A percentile compares a stretch with the other conserved stretches of the same genome.
Evolutionary conservation across 2,888 invertebrate species (phyloP).

Genomic region (Stictocephala bisonia): DNA sequence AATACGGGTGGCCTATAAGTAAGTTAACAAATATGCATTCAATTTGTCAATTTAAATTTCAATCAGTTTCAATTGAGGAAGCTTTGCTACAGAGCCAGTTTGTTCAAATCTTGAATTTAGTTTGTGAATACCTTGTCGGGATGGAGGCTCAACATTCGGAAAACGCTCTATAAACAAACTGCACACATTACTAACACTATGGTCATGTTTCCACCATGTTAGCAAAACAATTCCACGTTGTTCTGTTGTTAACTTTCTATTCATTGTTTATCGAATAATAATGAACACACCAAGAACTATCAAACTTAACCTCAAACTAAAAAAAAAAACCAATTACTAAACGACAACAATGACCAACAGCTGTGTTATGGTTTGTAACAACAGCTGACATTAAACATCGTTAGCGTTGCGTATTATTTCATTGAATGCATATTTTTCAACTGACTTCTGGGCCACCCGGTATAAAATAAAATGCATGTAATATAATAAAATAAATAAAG

Average conservation of each 20-base stretch:
- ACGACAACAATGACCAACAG: constrained; percentile 22
- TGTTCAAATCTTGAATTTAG: constrained; percentile 31
- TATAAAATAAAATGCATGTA: too few relatives aligned
- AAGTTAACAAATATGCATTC: too few relatives aligned
- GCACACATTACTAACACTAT: constrained; percentile 19
- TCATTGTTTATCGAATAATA: constrained; percentile 14
- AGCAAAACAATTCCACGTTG: constrained; percentile 35
- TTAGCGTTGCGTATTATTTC: too few relatives aligned
- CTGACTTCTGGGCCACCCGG: too few relatives aligned
- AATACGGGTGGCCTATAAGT: too few relatives aligned
- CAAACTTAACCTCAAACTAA: constrained; percentile 21
- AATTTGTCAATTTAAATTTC: too few relatives aligned
- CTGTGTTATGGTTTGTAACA: too few relatives aligned
- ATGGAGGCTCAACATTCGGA: constrained; percentile 37
- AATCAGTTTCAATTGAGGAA: too few relatives aligned
- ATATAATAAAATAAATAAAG: too few relatives aligned
- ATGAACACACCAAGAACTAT: constrained; percentile 6
- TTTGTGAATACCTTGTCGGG: constrained; percentile 41
- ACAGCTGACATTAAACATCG: too few relatives aligned
- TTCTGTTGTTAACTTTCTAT: constrained; percentile 26
- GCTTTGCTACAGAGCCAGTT: constrained; percentile 21
- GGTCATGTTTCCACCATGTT: constrained; percentile 32
- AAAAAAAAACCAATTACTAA: constrained; percentile 11
- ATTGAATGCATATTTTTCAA: too few relatives aligned
- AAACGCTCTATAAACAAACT: constrained; percentile 28